Conservation (phyloP, 2,888 invertebrate species). For the Tigriopus californicus region DNA sequence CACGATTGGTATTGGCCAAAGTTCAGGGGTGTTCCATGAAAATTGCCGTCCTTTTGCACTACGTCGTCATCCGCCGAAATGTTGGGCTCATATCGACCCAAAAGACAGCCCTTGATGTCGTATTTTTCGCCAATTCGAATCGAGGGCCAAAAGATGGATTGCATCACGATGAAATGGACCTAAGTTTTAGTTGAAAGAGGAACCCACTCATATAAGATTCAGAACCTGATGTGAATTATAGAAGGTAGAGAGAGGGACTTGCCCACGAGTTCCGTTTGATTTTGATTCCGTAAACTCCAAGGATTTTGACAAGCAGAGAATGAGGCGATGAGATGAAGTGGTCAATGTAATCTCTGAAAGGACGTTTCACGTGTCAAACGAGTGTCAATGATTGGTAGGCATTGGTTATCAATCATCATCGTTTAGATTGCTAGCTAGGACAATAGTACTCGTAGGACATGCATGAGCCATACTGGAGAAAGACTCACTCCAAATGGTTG, state of each 20-base stretch:
- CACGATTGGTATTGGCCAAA: background rate
- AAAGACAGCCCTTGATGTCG: slow-evolving; percentile 8
- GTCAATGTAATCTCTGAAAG: slow-evolving; percentile 1
- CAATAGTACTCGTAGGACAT: background rate
- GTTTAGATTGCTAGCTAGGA: background rate
- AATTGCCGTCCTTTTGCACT: slow-evolving; percentile 8
- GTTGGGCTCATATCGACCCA: background rate
- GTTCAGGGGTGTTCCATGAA: background rate
- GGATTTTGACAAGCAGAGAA: slow-evolving; percentile 4
- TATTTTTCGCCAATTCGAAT: background rate
- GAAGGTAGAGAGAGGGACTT: too few relatives aligned
- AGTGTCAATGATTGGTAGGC: background rate
- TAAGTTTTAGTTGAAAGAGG: too few relatives aligned
- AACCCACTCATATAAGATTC: too few relatives aligned
- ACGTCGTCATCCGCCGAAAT: background rate
- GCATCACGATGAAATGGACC: slow-evolving; percentile 11
- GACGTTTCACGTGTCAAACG: background rate
- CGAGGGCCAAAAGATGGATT: slow-evolving; percentile 9
- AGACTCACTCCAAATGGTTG: background rate
- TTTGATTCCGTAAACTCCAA: background rate
- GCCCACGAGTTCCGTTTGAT: background rate
- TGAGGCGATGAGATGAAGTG: slow-evolving; percentile 10
- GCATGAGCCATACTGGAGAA: background rate
- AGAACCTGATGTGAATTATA: too few relatives aligned
- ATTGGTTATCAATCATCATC: too few relatives aligned